Base-by-base conservation (phyloP, 2,888 invertebrate genomes). In the Prostheceraeus crozeri region DNA sequence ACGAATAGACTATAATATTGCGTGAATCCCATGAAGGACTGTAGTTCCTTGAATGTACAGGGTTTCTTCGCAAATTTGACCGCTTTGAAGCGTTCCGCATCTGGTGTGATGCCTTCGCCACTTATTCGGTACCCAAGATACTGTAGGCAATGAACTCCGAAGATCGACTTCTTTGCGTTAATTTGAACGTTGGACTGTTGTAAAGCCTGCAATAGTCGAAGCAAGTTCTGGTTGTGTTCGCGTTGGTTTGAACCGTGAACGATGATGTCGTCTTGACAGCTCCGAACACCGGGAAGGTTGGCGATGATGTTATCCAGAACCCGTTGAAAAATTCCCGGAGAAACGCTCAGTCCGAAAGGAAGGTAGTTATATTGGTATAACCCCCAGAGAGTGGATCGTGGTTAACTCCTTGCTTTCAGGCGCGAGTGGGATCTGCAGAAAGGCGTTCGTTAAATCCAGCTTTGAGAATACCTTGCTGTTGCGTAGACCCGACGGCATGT, bases 1-100 rank as follows among this genome's bases (percentile, higher is more conserved):
- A 48, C 48, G 25, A 48, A 48, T 19, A 28, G 25, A 4, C 16
- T 23, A 30, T 48, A 48, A 25, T 48, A 48, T 30, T 48, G 48
- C 48, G 28, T 48, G 25, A 48, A 48, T 6, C 48, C 48, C 4
- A 48, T 10, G 14, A 48, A 48, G 16, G 48, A 48, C 14, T 30
- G 25, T 6, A 48, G 6, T n/a, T 40, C 6, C 14, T 40, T 23
- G 6, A 23, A 4, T 4, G 40, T 8, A 14, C 23, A 16, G 6
- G 40, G 40, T 8, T 4, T n/a, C 8, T 14, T 6, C 6, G 6
- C 40, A 14, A 40, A 16, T 14, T 40, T 4, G 6, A 40, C 4
- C 14, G 40, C 40, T 8, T n/a, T 6, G 19, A 40, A 16, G 6
- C 40, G 4, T 40, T 40, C n/a, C 40, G 19, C 40, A 23, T 40